Base-by-base conservation (phyloP, 2,113 vertebrate species). In the Lepisosteus osseus region DNA sequence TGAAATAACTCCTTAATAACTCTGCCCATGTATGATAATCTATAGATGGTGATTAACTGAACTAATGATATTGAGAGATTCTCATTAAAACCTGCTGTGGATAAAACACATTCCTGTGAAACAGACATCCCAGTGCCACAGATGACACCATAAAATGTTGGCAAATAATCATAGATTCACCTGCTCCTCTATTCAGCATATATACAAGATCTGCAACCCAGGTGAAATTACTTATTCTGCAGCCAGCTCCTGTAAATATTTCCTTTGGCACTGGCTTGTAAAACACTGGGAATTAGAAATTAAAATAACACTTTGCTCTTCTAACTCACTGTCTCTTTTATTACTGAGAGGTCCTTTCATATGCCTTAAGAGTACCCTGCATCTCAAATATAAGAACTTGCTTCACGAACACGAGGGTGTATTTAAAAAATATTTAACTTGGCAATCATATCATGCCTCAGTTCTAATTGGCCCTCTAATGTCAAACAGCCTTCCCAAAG, bases 381-480 rank as follows among this genome's bases (percentile, higher is more conserved):
- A 71, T 72, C 70, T 71, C 17, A 15, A 65, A 17, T 65, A 76
- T 68, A 66, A 67, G 66, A 72, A 65, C 67, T 67, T 51, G 69
- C 61, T 67, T 47, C 64, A 68, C 15, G 45, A 45, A 75, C 71
- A 70, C 76, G 74, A 69, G 56, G 68, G 76, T 42, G n/a, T 63
- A 74, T 75, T 70, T 29, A 59, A 71, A 67, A 67, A 78, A 71
- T 81, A 72, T 77, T 81, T 77, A 71, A 55, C 43, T 77, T 70
- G 69, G 74, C 75, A 3, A 3, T 47, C 15, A 61, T 43, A 55
- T 61, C 4, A 43, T 7, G 11, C 61, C 45, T 41, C 66, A 68
- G 62, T 73, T 71, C 62, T 76, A 78, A 84, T 82, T 81, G 69
- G 72, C 68, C 77, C 42, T 80, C 80, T 83, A 76, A 72, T 67